phyloP scores from a whole-genome alignment of 1,140 invertebrate species.

The Myzus persicae region DNA sequence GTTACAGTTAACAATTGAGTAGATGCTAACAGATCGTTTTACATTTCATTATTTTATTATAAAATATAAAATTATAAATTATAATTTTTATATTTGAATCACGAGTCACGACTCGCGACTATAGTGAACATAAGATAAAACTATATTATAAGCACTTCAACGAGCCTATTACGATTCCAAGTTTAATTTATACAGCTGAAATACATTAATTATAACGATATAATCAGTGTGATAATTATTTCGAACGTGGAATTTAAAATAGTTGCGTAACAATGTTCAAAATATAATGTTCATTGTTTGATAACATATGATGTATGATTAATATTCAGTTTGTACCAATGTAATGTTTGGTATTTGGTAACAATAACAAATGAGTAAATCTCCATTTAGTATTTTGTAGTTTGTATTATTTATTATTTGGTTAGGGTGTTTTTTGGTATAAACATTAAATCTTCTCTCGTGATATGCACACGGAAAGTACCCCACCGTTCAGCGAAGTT shows the following conservation, averaged over 20 bases:
- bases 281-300: slow-evolving; percentile 7
- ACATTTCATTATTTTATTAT: too few relatives aligned
- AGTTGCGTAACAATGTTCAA: not conserved
- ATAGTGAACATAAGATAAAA: not conserved
- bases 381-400: not conserved
- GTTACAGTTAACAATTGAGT: not conserved
- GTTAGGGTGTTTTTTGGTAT: not conserved
- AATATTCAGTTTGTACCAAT: slow-evolving; percentile 15
- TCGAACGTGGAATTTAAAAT: slow-evolving; percentile 8
- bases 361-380: not conserved
- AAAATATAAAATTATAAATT: not conserved
- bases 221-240: slow-evolving; percentile 5
- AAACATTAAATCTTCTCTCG: slow-evolving; percentile 18
- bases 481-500: not conserved
- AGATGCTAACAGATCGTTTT: not conserved
- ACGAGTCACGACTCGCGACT: not conserved
- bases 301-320: not conserved
- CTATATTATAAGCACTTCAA: not conserved
- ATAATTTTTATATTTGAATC: not conserved
- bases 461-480: not conserved
- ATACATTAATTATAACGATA: slow-evolving; percentile 1
- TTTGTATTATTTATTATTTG: slow-evolving; percentile 7
- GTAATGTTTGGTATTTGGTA: not conserved
- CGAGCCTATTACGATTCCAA: not conserved
- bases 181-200: not conserved